These are phyloP conservation scores for Mythimna vitellina DNA, from an alignment of 2,888 invertebrate genomes.

Conservation along the genomic window DNA sequence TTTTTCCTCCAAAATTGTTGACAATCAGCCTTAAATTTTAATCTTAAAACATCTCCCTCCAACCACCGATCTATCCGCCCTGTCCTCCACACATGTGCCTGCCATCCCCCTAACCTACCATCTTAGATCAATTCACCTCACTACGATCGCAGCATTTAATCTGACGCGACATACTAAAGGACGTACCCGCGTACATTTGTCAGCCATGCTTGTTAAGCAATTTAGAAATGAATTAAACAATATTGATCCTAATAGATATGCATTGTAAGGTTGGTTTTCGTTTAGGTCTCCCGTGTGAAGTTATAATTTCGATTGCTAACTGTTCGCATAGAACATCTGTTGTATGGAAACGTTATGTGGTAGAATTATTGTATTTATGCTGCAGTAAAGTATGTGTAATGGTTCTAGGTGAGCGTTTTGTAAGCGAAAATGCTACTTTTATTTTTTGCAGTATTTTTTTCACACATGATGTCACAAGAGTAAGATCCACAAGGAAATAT, in stretches of 20 bases:
- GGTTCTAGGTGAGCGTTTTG: conserved; percentile 26
- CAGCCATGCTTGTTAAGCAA: conserved; percentile 59
- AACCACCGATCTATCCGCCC: conserved; percentile 43
- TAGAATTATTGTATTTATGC: conserved; percentile 57
- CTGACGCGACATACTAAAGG: conserved; percentile 75
- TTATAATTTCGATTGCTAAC: conserved; percentile 59
- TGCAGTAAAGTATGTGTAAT: conserved; percentile 14
- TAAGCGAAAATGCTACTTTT: conserved; percentile 6
- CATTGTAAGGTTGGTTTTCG: conserved; percentile 10
- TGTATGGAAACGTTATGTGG: conserved; percentile 58
- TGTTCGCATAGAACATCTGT: conserved; percentile 61
- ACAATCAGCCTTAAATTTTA: conserved; percentile 37
- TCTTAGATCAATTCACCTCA: conserved; percentile 73
- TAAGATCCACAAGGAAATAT: background rate
- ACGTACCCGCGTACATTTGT: conserved; percentile 75
- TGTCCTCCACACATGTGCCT: conserved; percentile 35
- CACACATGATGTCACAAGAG: background rate
- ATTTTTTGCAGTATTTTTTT: background rate
- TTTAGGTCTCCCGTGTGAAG: conserved; percentile 21
- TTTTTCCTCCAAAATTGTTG: conserved; percentile 4
- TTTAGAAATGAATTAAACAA: conserved; percentile 38
- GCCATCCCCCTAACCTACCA: conserved; percentile 51
- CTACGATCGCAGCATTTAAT: conserved; percentile 72
- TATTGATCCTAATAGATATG: conserved; percentile 7
- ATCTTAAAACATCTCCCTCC: conserved; percentile 21